Conservation (phyloP, 2,113 vertebrate species). For the Dipodomys ordii region DNA sequence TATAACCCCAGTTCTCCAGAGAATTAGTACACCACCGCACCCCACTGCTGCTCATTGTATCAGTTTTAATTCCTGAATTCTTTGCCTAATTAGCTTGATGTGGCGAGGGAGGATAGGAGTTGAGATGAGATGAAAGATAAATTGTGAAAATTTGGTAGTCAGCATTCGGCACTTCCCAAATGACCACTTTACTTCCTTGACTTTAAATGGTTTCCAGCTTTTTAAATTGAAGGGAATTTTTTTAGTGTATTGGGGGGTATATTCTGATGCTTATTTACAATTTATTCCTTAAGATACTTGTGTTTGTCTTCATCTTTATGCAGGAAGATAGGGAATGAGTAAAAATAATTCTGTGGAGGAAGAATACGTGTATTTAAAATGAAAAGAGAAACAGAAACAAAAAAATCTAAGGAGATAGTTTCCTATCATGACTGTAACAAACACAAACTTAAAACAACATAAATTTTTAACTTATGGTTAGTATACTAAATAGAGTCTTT, state of each 20-base stretch:
- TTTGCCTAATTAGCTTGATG: neutral
- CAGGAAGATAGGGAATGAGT: neutral
- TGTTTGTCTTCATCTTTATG: neutral
- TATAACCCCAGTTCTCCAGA: neutral
- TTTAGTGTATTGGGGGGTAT: neutral
- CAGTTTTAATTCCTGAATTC: neutral
- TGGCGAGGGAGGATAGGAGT: neutral
- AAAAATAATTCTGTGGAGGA: neutral
- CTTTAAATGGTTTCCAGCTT: neutral
- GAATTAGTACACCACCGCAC: neutral
- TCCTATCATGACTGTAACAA: neutral
- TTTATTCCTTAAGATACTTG: neutral
- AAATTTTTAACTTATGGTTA: neutral
- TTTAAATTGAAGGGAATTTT: neutral
- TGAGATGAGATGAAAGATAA: neutral
- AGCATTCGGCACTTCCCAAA: neutral
- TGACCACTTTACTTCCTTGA: neutral
- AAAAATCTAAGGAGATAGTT: neutral
- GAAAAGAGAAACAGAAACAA: constrained; percentile 20
- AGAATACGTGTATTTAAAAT: neutral
- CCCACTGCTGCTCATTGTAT: neutral
- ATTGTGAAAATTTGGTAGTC: neutral
- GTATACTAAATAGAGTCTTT: neutral
- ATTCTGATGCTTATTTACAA: neutral
- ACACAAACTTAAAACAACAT: neutral